Base-by-base conservation (phyloP, 1,140 invertebrate species). In the Leptinotarsa texana region DNA sequence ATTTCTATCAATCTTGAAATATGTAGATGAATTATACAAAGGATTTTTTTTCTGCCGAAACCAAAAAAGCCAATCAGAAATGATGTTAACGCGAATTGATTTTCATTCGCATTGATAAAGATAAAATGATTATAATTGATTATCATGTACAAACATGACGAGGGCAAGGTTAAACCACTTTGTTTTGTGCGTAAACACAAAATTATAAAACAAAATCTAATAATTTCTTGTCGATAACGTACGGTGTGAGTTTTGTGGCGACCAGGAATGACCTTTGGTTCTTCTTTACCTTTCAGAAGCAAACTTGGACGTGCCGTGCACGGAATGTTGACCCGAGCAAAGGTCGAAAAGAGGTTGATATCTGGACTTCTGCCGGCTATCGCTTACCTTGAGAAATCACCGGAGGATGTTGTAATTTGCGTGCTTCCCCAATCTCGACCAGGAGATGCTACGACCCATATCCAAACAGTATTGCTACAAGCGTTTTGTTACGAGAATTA, bases 401-500 rank as follows among this genome's bases (percentile, higher is more conserved):
- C 87, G 51, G 88, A 89, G 63, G 88, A 89, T 13, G 90, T 90
- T 1, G 85, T 91, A 2, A 89, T 92, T 77, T 92, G 91, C 75
- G 81, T 92, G 17, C 87, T 91, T 69, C 88, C 90, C 4, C 87
- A 89, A 75, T 88, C 88, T 21, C 84, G 87, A 69, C 87, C 87
- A 24, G 89, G 89, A 3, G 90, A 92, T 82, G 88, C 89, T 11
- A 88, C 90, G 24, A 90, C 88, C 3, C 91, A 92, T 79, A 91
- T 92, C 88, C 91, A 91, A 80, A 89, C 89, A 79, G 90, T 92
- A 4, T 83, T 92, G 1, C 82, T 92, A n/a, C 89, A 91, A 79
- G 91, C 91, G 3, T 92, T 91, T 80, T 92, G 91, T 81, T 90
- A 88, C 63, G 91, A 92, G 81, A 91, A 92, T 75, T 90, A 89